Conservation (phyloP, 2,113 vertebrate genomes). For the Brachyhypopomus occidentalis region DNA sequence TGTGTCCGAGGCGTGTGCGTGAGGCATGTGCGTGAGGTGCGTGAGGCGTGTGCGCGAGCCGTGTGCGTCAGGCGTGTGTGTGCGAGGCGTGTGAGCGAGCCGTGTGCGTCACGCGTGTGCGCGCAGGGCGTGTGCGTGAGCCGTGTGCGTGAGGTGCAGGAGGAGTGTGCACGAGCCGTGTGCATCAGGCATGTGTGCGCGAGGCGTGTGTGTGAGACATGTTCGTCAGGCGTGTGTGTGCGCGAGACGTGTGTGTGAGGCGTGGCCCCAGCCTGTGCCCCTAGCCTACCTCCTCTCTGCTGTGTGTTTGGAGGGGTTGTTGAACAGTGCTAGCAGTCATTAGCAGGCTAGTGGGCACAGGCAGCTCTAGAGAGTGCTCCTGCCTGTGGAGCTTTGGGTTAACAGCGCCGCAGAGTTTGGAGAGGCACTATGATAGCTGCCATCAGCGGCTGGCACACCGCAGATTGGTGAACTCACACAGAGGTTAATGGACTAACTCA, state of each 20-base stretch:
- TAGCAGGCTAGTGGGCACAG: conserved; percentile 39
- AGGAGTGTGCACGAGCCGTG: no score
- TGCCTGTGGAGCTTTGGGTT: conserved; percentile 47
- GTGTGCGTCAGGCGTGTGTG: no score
- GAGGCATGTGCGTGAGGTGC: no score
- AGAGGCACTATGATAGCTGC: conserved; percentile 49
- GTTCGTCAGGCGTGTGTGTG: no score
- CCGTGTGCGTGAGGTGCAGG: no score
- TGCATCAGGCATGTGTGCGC: no score
- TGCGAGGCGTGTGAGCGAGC: no score
- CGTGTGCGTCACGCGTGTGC: no score
- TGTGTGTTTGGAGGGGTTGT: background rate
- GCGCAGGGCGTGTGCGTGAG: no score
- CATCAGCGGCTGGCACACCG: conserved; percentile 47
- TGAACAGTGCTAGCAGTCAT: conserved; percentile 27
- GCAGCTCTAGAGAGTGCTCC: conserved; percentile 33
- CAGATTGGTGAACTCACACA: conserved; percentile 51
- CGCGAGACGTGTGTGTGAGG: background rate
- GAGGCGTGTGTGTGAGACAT: no score
- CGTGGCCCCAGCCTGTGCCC: conserved; percentile 43
- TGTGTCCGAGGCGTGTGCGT: no score
- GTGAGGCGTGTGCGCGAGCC: no score
- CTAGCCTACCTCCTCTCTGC: background rate
- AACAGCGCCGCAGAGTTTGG: conserved; percentile 49
- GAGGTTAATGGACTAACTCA: conserved; percentile 62